Evolutionary conservation across 2,888 invertebrate genomes (phyloP).

Genomic region (Parnassius orleans): DNA sequence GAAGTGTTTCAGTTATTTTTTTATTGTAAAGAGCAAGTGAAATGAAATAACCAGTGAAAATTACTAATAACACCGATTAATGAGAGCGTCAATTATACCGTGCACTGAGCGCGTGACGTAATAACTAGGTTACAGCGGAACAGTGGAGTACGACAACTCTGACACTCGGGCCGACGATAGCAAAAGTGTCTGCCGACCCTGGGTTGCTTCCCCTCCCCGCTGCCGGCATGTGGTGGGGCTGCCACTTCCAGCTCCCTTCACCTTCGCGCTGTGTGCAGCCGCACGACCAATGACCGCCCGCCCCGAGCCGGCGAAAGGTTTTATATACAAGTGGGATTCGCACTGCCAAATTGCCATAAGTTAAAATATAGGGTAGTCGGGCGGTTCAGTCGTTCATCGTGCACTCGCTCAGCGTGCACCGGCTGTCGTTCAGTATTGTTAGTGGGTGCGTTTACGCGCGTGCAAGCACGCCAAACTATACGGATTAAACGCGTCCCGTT

Average conservation of each 20-base stretch:
- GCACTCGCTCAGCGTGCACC: constrained; percentile 46
- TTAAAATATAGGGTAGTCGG: constrained; percentile 83
- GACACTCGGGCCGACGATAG: constrained; percentile 64
- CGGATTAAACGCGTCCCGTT: constrained; percentile 45
- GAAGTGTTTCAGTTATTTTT: too few relatives aligned
- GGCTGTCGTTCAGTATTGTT: constrained; percentile 31
- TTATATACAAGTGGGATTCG: constrained; percentile 83
- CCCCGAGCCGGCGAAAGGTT: constrained; percentile 82
- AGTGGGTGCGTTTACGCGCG: constrained; percentile 44
- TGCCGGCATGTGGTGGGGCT: constrained; percentile 58
- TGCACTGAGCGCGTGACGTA: constrained; percentile 48
- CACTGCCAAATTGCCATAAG: constrained; percentile 81
- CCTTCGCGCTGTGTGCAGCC: constrained; percentile 41
- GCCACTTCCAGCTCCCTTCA: constrained; percentile 74
- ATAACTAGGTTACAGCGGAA: constrained; percentile 49
- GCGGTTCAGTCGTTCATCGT: constrained; percentile 68
- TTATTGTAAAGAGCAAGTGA: too few relatives aligned
- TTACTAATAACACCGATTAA: not conserved
- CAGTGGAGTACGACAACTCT: constrained; percentile 54
- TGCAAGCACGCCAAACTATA: constrained; percentile 41
- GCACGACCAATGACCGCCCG: constrained; percentile 73
- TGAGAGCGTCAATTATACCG: constrained; percentile 10
- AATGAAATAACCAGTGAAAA: too few relatives aligned
- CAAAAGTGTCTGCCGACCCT: constrained; percentile 79
- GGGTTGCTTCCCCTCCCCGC: constrained; percentile 56